A percentile compares a stretch with the other conserved stretches of the same genome.
Evolutionary conservation across 2,797 vertebrate species (phyloP).

Genomic region (Chromobotia macracanthus): DNA sequence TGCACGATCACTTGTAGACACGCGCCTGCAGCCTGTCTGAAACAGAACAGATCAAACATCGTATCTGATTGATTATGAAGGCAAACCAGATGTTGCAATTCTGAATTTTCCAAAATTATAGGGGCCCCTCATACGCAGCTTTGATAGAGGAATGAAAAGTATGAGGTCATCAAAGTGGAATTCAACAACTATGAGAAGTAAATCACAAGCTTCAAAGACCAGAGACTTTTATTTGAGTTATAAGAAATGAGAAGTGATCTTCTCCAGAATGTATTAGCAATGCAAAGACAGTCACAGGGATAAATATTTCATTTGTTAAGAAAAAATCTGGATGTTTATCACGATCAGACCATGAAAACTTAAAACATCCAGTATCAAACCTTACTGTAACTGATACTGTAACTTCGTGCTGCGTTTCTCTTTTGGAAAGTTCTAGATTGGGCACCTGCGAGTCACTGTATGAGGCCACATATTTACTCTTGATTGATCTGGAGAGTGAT

Average conservation of each 20-base stretch:
- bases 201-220: constrained; percentile 38
- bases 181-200: constrained; percentile 24
- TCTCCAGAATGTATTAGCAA: not conserved
- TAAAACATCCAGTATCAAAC: no score
- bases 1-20: constrained; percentile 13
- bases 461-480: constrained; percentile 47
- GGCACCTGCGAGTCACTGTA: not conserved
- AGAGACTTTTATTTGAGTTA: constrained; percentile 11
- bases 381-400: no score
- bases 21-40: not conserved
- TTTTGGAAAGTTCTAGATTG: not conserved
- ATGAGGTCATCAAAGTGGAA: constrained; percentile 28
- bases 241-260: constrained; percentile 3
- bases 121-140: constrained; percentile 65
- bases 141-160: constrained; percentile 43
- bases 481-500: constrained; percentile 60
- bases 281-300: not conserved
- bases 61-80: constrained; percentile 64
- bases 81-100: constrained; percentile 72
- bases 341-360: no score
- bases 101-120: constrained; percentile 64
- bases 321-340: no score
- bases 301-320: no score
- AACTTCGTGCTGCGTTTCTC: no score
- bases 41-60: constrained; percentile 29